These are phyloP conservation scores for Leucoraja erinaceus DNA, from an alignment of 2,113 vertebrate genomes.

Conservation along the genomic window DNA sequence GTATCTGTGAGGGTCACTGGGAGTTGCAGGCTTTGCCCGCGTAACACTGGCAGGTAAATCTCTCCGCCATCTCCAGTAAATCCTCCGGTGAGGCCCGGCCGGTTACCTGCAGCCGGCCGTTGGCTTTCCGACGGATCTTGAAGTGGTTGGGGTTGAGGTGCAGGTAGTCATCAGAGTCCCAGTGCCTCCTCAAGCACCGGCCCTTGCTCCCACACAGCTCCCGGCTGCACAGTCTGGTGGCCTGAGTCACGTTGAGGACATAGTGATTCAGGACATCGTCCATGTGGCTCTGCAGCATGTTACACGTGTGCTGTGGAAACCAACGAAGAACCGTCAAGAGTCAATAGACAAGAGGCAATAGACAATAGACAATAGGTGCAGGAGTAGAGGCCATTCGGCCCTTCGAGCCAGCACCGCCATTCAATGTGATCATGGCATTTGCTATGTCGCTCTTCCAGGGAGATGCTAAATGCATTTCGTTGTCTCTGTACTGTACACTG, in stretches of 20 bases:
- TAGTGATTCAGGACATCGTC: slow-evolving; percentile 65
- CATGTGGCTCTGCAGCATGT: slow-evolving; percentile 57
- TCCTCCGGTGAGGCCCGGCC: slow-evolving; percentile 58
- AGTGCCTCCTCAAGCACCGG: slow-evolving; percentile 64
- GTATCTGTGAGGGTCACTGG: background rate
- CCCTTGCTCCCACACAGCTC: slow-evolving; percentile 68
- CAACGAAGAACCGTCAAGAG: too few species aligned
- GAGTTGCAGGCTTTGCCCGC: slow-evolving; percentile 52
- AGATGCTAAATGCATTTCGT: too few species aligned
- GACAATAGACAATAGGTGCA: too few species aligned
- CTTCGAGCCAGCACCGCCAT: too few species aligned
- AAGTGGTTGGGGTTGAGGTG: slow-evolving; percentile 65
- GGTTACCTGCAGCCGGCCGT: slow-evolving; percentile 50
- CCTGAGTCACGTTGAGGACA: slow-evolving; percentile 76
- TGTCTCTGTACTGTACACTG: too few species aligned
- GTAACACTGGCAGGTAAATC: slow-evolving; percentile 68
- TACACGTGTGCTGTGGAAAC: slow-evolving; percentile 57
- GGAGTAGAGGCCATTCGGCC: too few species aligned
- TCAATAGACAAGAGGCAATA: too few species aligned
- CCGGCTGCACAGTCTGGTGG: slow-evolving; percentile 70
- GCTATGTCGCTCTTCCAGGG: too few species aligned
- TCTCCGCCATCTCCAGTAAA: slow-evolving; percentile 51
- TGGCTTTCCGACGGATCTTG: slow-evolving; percentile 49
- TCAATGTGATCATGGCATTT: too few species aligned
- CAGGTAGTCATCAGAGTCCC: slow-evolving; percentile 67